phyloP scores from a whole-genome alignment of 2,797 vertebrate species.

The Cuculus canorus region DNA sequence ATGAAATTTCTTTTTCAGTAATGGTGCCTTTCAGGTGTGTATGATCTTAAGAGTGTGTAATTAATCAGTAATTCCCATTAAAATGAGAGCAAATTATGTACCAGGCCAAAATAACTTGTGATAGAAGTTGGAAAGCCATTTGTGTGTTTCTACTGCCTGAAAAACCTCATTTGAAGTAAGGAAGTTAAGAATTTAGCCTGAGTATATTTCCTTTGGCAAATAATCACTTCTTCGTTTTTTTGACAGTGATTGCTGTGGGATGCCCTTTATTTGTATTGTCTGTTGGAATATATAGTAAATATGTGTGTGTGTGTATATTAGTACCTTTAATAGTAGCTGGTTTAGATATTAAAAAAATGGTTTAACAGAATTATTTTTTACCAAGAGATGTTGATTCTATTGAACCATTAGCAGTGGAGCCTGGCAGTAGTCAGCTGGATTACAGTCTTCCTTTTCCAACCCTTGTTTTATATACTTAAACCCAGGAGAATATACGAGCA shows the following conservation, averaged over 20 bases:
- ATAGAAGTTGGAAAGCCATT: neutral
- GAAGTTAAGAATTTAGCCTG: neutral
- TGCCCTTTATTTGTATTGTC: neutral
- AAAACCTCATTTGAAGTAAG: constrained; percentile 23
- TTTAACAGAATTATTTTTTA: neutral
- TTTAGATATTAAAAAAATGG: neutral
- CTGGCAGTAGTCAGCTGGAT: neutral
- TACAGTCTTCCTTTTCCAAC: neutral
- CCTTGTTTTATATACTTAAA: neutral
- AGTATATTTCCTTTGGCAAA: neutral
- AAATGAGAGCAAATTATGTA: neutral
- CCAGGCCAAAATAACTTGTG: neutral
- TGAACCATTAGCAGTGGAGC: neutral
- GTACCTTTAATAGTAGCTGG: neutral
- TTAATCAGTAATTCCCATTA: neutral
- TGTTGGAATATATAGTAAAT: neutral
- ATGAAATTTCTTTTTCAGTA: neutral
- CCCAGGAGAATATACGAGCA: neutral
- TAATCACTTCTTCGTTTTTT: neutral
- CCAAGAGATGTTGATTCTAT: neutral
- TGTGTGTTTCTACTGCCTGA: neutral
- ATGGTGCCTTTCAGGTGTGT: constrained; percentile 3
- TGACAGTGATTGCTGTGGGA: neutral
- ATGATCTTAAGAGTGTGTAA: neutral
- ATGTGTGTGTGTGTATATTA: neutral